Evolutionary conservation across 2,797 vertebrate genomes (phyloP), one percentile per base, ranked within the genome.

Genomic region (Betta splendens): DNA sequence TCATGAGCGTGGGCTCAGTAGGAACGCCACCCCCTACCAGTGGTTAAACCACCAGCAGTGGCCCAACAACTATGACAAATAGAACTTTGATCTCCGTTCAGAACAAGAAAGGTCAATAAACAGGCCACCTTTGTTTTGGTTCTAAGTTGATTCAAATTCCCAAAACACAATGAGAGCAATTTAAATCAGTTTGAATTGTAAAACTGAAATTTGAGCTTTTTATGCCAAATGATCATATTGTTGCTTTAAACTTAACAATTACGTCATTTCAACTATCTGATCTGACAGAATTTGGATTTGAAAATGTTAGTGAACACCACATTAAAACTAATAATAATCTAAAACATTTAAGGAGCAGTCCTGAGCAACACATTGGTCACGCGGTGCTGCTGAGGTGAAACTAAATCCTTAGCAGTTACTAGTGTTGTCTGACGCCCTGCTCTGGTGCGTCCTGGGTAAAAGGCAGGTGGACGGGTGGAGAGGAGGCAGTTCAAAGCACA

Each of bases 401-500:
- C 12, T 18, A 9, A 21, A 37, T 22, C 9, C 43, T 53, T 25
- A 39, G 38, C 20, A 11, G 50, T 16, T 28, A 38, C 40, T 65
- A 2, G n/a, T 36, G 39, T 39, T 38, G 28, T 15, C 56, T 12
- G n/a, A 33, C 16, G 13, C 7, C 2, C 11, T 18, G 40, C 44
- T 46, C 9, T 8, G 33, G 42, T 22, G 43, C n/a, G 23, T 23
- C 53, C 22, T 16, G 39, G 25, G 40, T 17, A 46, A 9, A 28
- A 9, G 31, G 36, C 3, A 5, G 18, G 15, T 33, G 36, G 38
- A 22, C 2, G 13, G 22, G 9, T 10, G 37, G 37, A 22, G 33
- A 47, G 22, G 28, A 9, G 44, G 16, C 13, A 48, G 54, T 44
- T 40, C 9, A 5, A 32, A 66, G 63, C 57, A 25, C 37, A 16